Evolutionary conservation across 2,888 invertebrate species (phyloP), one percentile per base, ranked within the genome.

Genomic region (Escarpia spicata): DNA sequence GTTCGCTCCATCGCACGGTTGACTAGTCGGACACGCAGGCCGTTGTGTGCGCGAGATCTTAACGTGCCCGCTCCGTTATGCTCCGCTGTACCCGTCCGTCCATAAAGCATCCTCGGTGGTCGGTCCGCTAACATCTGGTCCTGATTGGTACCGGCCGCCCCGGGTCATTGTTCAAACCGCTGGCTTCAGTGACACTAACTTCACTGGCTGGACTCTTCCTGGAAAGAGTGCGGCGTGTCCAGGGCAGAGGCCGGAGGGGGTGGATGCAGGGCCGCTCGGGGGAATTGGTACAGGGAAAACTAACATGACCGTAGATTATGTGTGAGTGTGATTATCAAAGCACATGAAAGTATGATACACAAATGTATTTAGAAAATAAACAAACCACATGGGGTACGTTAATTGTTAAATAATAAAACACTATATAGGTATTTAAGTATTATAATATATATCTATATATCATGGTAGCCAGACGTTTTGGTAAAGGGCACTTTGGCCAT

Each of bases 121-220:
- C 75, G 75, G 19, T 6, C 75, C n/a, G 75, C 75, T 6, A 75
- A 75, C 75, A 75, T 75, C 75, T 75, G 75, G 75, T 26, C 75
- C 75, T 6, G 75, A 75, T 75, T 75, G 15, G 19, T 15, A 6
- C 75, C 6, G 19, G 15, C 75, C 75, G 75, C 75, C 75, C 75
- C 75, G 75, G 75, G 75, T 75, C 75, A 75, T 75, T 75, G 75
- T 75, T 75, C 75, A 75, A 75, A 75, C 26, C 26, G 75, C 75
- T 26, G 75, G 75, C 75, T 75, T n/a, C 75, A 75, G 26, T 75
- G 75, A 75, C 75, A 75, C 75, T 26, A n/a, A 15, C 45, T 15
- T 52, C 52, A 15, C 52, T 52, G 12, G 52, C 75, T 75, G 75
- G 75, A 75, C 75, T 26, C 75, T 75, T 75, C 75, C 75, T 75